A percentile compares a stretch with the other conserved stretches of the same genome.
Evolutionary conservation across 2,888 invertebrate genomes (phyloP).

Genomic region (Neoscelio sp.): DNA sequence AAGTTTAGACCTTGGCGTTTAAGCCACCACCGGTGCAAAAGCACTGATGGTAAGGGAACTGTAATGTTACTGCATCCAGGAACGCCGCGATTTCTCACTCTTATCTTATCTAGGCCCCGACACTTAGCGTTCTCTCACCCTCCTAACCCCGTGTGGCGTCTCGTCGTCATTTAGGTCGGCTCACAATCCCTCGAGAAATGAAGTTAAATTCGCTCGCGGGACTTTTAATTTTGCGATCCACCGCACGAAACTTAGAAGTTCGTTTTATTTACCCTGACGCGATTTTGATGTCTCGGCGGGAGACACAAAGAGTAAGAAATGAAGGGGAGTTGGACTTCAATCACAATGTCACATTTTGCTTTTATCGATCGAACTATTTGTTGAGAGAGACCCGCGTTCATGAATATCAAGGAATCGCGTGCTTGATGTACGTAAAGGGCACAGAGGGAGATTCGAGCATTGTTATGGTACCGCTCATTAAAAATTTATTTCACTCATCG

Average conservation of each 20-base stretch:
- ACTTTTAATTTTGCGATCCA: slow-evolving; percentile 77
- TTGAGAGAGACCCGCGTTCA: slow-evolving; percentile 16
- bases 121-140: slow-evolving; percentile 57
- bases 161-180: slow-evolving; percentile 35
- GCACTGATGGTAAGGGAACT: slow-evolving; percentile 64
- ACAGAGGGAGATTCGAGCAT: slow-evolving; percentile 4
- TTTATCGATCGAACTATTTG: slow-evolving; percentile 47
- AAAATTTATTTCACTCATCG: slow-evolving; percentile 18
- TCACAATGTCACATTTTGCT: slow-evolving; percentile 19
- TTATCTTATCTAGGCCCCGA: slow-evolving; percentile 78
- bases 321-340: neutral
- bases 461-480: slow-evolving; percentile 25
- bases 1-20: slow-evolving; percentile 36
- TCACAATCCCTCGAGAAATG: slow-evolving; percentile 48
- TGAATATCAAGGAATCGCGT: neutral
- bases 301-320: neutral
- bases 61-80: slow-evolving; percentile 79
- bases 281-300: neutral
- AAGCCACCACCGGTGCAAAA: slow-evolving; percentile 39
- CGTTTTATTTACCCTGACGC: slow-evolving; percentile 18
- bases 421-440: slow-evolving; percentile 17
- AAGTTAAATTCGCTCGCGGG: slow-evolving; percentile 76
- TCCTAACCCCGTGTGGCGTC: slow-evolving; percentile 44
- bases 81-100: slow-evolving; percentile 81
- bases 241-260: slow-evolving; percentile 59